Percentiles rank a stretch among this genome's conserved stretches.
These are phyloP conservation scores for Seriola aureovittata DNA, from an alignment of 2,113 vertebrate genomes.

Conservation along the genomic window DNA sequence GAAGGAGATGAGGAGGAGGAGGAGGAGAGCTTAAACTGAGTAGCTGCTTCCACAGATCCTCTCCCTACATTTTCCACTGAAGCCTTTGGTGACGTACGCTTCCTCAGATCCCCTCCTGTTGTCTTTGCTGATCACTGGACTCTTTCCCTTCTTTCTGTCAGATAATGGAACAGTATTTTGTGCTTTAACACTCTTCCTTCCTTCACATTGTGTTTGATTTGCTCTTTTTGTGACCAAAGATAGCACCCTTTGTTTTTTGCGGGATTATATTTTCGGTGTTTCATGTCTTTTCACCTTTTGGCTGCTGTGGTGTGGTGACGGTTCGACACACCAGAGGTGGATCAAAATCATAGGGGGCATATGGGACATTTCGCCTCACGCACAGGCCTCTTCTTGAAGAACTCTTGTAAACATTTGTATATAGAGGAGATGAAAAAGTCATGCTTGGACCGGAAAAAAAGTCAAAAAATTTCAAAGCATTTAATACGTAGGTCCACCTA, in stretches of 20 bases:
- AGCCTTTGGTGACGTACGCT: constrained; percentile 22
- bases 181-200: constrained; percentile 49
- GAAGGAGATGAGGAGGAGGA: constrained; percentile 29
- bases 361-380: constrained; percentile 74
- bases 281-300: constrained; percentile 14
- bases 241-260: constrained; percentile 82
- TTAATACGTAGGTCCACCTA: constrained; percentile 81
- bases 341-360: constrained; percentile 12
- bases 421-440: constrained; percentile 77
- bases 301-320: constrained; percentile 74
- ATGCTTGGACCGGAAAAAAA: constrained; percentile 70
- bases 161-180: constrained; percentile 58
- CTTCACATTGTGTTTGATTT: constrained; percentile 74
- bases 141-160: constrained; percentile 24
- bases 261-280: constrained; percentile 64
- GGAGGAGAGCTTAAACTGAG: constrained; percentile 43
- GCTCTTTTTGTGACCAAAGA: constrained; percentile 97
- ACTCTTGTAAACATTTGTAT: constrained; percentile 83
- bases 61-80: constrained; percentile 33
- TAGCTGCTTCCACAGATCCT: constrained; percentile 28
- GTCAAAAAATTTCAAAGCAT: constrained; percentile 61
- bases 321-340: neutral
- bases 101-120: constrained; percentile 22
- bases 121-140: constrained; percentile 48
- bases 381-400: constrained; percentile 86